These are phyloP conservation scores for Solen grandis DNA, from an alignment of 1,140 invertebrate species.

Conservation along the genomic window DNA sequence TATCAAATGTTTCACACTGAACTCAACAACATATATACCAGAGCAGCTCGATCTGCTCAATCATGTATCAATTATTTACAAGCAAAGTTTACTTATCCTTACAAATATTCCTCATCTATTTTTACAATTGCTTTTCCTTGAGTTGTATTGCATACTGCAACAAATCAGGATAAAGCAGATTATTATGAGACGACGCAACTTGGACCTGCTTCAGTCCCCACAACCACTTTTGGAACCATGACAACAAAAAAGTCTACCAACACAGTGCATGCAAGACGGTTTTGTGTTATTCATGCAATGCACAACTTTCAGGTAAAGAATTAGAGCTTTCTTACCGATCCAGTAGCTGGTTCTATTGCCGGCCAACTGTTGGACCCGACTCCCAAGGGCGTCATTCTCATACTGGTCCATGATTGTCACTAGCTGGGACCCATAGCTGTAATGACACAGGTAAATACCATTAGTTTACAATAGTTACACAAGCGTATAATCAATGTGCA, in stretches of 20 bases:
- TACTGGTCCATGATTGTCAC: constrained; percentile 40
- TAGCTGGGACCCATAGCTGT: constrained; percentile 52
- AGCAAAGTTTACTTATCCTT: background rate
- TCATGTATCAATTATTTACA: background rate
- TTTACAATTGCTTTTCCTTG: background rate
- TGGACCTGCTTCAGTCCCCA: background rate
- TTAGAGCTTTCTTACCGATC: constrained; percentile 12
- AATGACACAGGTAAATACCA: background rate
- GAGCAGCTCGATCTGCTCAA: background rate
- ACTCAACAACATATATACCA: background rate
- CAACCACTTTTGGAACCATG: no score
- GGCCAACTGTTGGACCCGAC: background rate
- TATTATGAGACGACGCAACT: background rate
- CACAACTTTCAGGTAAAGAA: background rate
- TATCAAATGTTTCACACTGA: background rate
- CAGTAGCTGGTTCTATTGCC: background rate
- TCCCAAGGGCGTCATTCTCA: constrained; percentile 38
- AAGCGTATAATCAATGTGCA: background rate
- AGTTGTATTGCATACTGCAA: background rate
- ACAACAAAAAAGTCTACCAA: background rate
- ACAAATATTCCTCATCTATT: background rate
- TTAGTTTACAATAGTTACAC: background rate
- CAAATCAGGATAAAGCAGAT: background rate
- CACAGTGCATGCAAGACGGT: background rate
- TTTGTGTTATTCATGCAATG: background rate